These are phyloP conservation scores for Semnornis frantzii DNA, from an alignment of 2,113 vertebrate species.

Conservation along the genomic window DNA sequence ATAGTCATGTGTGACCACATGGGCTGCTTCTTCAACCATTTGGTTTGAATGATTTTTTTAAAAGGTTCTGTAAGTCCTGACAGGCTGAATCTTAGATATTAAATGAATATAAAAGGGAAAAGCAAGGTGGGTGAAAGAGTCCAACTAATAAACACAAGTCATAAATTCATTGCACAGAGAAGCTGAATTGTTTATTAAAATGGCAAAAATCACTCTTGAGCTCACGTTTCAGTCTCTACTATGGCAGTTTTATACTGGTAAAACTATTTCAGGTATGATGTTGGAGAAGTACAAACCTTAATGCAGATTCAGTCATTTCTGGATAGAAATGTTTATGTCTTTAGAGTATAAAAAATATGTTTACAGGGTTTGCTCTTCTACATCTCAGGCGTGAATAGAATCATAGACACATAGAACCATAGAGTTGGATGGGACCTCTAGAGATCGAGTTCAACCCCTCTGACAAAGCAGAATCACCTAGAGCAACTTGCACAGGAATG, in stretches of 20 bases:
- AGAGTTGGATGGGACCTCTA: no score
- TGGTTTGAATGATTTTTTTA: neutral
- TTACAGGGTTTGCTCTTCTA: neutral
- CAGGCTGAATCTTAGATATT: neutral
- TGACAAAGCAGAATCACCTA: no score
- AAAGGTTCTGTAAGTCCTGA: neutral
- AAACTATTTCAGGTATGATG: neutral
- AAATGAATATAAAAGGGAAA: neutral
- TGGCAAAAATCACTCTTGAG: neutral
- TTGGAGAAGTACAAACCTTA: neutral
- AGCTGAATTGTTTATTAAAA: neutral
- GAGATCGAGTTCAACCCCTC: no score
- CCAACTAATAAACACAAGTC: neutral
- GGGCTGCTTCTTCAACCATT: neutral
- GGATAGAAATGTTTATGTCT: neutral
- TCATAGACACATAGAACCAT: no score
- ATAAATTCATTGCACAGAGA: neutral
- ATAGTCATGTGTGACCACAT: neutral
- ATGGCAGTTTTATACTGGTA: neutral
- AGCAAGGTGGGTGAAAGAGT: neutral
- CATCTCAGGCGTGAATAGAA: neutral
- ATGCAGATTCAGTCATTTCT: neutral
- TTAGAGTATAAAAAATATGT: neutral
- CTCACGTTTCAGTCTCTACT: neutral
- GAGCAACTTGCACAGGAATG: no score